Percentiles rank a stretch among this genome's conserved stretches.
phyloP scores from a whole-genome alignment of 1,140 invertebrate genomes.

The Arctopsyche grandis region DNA sequence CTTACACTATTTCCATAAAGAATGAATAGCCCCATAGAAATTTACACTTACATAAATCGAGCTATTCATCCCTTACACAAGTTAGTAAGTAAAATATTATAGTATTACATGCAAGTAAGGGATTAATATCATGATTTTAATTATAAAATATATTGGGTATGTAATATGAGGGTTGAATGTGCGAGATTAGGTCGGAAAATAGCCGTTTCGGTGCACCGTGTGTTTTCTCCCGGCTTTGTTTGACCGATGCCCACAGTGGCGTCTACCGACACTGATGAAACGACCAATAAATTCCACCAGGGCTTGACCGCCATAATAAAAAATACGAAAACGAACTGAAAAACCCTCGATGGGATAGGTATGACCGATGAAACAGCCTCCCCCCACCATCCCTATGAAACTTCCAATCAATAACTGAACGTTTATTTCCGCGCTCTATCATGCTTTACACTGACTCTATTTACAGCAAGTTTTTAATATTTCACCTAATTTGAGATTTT shows the following conservation, averaged over 20 bases:
- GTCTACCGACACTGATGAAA: constrained; percentile 45
- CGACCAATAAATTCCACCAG: constrained; percentile 39
- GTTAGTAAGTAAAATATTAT: too few species aligned
- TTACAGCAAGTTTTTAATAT: too few species aligned
- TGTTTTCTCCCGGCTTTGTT: not conserved
- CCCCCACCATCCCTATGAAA: not conserved
- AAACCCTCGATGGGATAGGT: not conserved
- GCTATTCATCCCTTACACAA: too few species aligned
- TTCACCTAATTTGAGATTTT: too few species aligned
- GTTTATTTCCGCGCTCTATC: not conserved
- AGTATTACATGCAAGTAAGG: too few species aligned
- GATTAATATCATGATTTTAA: too few species aligned
- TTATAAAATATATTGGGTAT: too few species aligned
- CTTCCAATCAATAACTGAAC: not conserved
- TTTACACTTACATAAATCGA: too few species aligned
- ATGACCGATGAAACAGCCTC: not conserved
- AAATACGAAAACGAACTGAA: not conserved
- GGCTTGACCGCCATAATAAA: not conserved
- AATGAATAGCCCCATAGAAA: too few species aligned
- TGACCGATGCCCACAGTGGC: constrained; percentile 40
- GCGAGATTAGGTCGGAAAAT: not conserved
- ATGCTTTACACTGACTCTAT: too few species aligned
- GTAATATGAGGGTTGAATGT: too few species aligned
- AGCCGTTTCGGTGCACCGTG: not conserved
- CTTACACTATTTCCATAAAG: too few species aligned